Base-by-base conservation (phyloP, 1,140 invertebrate genomes). In the Nebria ingens region DNA sequence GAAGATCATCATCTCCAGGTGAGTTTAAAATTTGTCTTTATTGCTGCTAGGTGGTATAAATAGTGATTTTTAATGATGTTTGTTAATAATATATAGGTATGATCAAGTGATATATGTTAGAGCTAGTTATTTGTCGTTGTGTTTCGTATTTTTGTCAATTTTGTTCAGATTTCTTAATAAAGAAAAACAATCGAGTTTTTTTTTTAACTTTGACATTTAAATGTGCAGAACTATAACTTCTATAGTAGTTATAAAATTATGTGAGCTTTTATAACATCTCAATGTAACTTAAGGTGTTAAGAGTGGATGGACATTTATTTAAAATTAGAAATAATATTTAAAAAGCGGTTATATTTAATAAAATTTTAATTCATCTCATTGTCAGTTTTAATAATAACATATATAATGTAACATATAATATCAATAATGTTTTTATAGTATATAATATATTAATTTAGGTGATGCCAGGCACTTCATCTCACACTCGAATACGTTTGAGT, bases 1-100 rank as follows among this genome's bases (percentile, higher is more conserved):
- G 94, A 97, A 73, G 91, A 97, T 71, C 85, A 94, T 57, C 87
- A 84, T 34, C 70, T 97, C 55, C 86, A 89, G 71, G 86, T 88
- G 71, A 67, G 69, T 56, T 19, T 59, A 53, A 25, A 40, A 49
- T 55, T 55, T 3, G 6, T n/a, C n/a, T n/a, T n/a, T n/a, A n/a
- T n/a, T n/a, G n/a, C n/a, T n/a, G n/a, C n/a, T n/a, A n/a, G n/a
- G n/a, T n/a, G n/a, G n/a, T n/a, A n/a, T n/a, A n/a, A n/a, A n/a
- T n/a, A n/a, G n/a, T n/a, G n/a, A n/a, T n/a, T n/a, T n/a, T n/a
- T n/a, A 34, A 34, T 34, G 6, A 34, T 34, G n/a, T 34, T 34
- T 34, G n/a, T 34, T 34, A 34, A 34, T 34, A 34, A 34, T 34
- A 34, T 34, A 34, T 34, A n/a, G n/a, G n/a, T n/a, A n/a, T n/a